A percentile compares a stretch with the other conserved stretches of the same genome.
Conservation (phyloP, 2,113 vertebrate genomes). For the Mixornis gularis region DNA sequence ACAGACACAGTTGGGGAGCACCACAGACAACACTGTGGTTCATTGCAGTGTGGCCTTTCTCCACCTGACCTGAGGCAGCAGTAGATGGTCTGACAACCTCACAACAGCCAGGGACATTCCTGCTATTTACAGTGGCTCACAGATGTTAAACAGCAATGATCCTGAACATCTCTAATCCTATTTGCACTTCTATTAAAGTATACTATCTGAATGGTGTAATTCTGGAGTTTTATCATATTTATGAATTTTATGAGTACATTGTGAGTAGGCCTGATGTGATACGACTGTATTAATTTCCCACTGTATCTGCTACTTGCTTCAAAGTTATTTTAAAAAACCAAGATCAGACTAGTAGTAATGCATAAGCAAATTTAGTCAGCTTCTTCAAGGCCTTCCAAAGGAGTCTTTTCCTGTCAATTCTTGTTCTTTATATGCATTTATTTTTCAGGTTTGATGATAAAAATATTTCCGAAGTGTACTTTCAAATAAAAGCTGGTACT, state of each 20-base stretch:
- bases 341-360: neutral
- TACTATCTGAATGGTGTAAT: neutral
- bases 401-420: neutral
- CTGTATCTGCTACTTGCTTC: slow-evolving; percentile 14
- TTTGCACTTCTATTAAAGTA: slow-evolving; percentile 2
- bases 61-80: neutral
- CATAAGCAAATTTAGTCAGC: slow-evolving; percentile 1
- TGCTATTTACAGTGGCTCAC: neutral
- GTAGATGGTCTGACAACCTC: neutral
- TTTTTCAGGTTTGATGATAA: neutral
- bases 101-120: neutral
- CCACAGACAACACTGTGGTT: neutral
- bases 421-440: neutral
- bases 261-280: slow-evolving; percentile 2
- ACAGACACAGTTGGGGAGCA: neutral
- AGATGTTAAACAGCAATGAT: slow-evolving; percentile 1
- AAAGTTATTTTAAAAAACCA: slow-evolving; percentile 19
- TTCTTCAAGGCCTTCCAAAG: slow-evolving; percentile 28
- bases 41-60: neutral
- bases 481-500: neutral
- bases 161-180: neutral
- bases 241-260: slow-evolving; percentile 10
- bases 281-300: neutral
- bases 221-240: slow-evolving; percentile 14
- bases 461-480: neutral